These are phyloP conservation scores for Pelmatolapia mariae DNA, from an alignment of 2,113 vertebrate genomes.

Conservation along the genomic window DNA sequence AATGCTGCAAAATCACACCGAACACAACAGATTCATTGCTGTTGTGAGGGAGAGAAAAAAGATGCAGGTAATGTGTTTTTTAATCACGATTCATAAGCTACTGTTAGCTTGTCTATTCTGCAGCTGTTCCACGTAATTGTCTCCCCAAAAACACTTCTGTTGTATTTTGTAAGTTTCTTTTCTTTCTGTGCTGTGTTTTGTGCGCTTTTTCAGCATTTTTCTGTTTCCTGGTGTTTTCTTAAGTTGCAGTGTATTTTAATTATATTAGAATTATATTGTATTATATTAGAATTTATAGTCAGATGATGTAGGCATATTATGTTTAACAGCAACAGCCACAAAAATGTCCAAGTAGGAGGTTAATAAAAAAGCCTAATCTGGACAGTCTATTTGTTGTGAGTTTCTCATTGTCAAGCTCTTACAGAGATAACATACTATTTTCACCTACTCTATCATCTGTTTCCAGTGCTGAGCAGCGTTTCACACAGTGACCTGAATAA, in stretches of 20 bases:
- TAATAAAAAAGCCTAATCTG: neutral
- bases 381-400: neutral
- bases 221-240: neutral
- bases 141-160: neutral
- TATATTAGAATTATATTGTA: neutral
- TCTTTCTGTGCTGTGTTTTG: neutral
- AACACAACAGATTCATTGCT: neutral
- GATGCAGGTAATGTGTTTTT: neutral
- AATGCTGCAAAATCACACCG: neutral
- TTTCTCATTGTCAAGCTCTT: neutral
- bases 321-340: neutral
- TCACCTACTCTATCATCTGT: conserved; percentile 1
- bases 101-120: neutral
- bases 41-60: neutral
- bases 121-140: neutral
- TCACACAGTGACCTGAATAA: conserved; percentile 23
- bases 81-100: neutral
- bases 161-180: neutral
- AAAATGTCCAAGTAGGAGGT: neutral
- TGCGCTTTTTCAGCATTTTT: rapidly evolving
- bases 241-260: neutral
- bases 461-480: conserved; percentile 6
- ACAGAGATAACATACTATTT: neutral
- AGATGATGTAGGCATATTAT: neutral
- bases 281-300: neutral